These are phyloP conservation scores for Ophion ellenae DNA, from an alignment of 2,888 invertebrate species.

Conservation along the genomic window DNA sequence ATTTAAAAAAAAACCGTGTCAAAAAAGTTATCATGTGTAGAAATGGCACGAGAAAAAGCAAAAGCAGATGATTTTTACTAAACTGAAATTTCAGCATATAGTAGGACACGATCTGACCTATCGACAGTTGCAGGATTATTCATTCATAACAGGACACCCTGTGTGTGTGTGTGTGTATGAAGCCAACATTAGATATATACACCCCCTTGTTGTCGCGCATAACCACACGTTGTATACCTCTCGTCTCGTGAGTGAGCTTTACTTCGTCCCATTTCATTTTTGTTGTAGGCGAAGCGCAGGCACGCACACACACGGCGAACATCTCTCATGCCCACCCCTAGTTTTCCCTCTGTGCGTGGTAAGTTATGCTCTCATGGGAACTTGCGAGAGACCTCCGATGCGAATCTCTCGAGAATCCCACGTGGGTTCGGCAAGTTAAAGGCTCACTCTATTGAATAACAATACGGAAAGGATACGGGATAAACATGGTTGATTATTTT, in stretches of 20 bases:
- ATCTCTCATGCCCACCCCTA: conserved; percentile 9
- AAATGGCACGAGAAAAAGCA: too few species aligned
- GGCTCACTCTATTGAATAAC: conserved; percentile 11
- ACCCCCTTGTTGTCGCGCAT: background rate
- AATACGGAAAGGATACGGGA: conserved; percentile 1
- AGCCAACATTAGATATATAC: background rate
- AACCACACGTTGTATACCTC: conserved; percentile 22
- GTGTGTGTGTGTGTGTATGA: too few species aligned
- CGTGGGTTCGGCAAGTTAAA: conserved; percentile 48
- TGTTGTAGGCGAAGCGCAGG: background rate
- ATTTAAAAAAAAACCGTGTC: too few species aligned
- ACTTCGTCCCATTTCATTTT: conserved; percentile 35
- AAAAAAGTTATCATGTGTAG: too few species aligned
- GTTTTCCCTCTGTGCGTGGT: conserved; percentile 18
- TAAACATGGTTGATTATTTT: background rate
- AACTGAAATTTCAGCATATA: too few species aligned
- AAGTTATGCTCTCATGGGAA: conserved; percentile 22
- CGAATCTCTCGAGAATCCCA: conserved; percentile 36
- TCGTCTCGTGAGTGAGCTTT: conserved; percentile 1
- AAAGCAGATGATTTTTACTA: too few species aligned
- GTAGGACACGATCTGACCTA: too few species aligned
- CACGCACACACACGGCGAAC: background rate
- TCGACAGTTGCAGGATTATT: too few species aligned
- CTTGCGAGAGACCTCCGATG: conserved; percentile 17
- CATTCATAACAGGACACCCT: too few species aligned